Conservation (phyloP, 2,797 vertebrate genomes). For the Chaetodon trifasciatus region DNA sequence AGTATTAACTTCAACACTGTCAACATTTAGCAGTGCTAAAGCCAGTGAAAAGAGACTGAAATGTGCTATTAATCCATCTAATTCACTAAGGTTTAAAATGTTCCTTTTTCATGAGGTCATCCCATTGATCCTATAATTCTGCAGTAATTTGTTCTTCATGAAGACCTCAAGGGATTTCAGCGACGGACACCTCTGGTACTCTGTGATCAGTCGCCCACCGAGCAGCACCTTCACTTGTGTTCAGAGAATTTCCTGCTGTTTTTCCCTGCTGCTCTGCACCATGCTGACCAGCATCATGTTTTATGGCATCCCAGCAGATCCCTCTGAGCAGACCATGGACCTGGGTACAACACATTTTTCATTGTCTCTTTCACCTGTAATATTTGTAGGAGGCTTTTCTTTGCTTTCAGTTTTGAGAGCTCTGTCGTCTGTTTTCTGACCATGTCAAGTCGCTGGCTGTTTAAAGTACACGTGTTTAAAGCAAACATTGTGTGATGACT, state of each 20-base stretch:
- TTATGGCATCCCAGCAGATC: slow-evolving; percentile 92
- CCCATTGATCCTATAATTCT: not conserved
- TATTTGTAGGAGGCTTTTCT: not conserved
- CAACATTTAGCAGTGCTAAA: not conserved
- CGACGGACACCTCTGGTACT: slow-evolving; percentile 96
- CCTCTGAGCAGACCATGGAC: slow-evolving; percentile 94
- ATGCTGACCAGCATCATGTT: slow-evolving; percentile 98
- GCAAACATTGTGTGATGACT: not conserved
- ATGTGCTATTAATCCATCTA: not conserved
- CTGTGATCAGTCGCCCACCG: slow-evolving; percentile 88
- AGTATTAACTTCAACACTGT: not conserved
- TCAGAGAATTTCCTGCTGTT: slow-evolving; percentile 94
- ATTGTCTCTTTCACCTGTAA: not conserved
- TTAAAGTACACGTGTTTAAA: not conserved
- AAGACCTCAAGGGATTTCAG: slow-evolving; percentile 91
- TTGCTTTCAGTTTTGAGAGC: not conserved
- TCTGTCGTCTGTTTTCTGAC: not conserved
- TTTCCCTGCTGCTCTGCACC: slow-evolving; percentile 94
- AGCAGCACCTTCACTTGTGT: slow-evolving; percentile 91
- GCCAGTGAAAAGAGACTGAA: not conserved
- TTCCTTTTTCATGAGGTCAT: not conserved
- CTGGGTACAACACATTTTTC: slow-evolving; percentile 85
- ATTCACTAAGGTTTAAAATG: not conserved
- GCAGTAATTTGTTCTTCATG: slow-evolving; percentile 92
- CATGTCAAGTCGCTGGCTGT: not conserved